Base-by-base conservation (phyloP, 1,140 invertebrate species). In the Neodiprion fabricii region DNA sequence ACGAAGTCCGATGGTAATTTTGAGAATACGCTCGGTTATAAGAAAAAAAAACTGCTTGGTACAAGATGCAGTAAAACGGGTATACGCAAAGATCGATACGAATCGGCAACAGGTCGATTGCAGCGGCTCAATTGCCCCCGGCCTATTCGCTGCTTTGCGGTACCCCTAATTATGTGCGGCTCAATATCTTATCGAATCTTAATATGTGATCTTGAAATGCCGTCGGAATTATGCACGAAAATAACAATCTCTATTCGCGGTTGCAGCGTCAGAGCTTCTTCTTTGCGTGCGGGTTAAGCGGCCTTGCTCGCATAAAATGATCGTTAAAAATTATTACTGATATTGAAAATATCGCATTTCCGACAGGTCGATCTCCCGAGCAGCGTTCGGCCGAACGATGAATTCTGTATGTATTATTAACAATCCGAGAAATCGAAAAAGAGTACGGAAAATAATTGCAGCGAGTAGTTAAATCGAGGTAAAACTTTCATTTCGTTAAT, bases 131-230 rank as follows among this genome's bases (percentile, higher is more conserved):
- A 74, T 71, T 68, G 72, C 40, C 72, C 21, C 28, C n/a, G 61
- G 50, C 50, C 50, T 65, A 40, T 40, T 50, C 28, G 48, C 69
- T 67, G 23, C 69, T 78, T 74, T 67, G 72, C 74, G 72, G 79
- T 70, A 74, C 68, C 69, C 69, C 75, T 72, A 78, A 74, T 80
- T 80, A 75, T 81, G 53, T 9, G 82, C 82, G 77, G 68, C 81
- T 67, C 78, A 81, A 81, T 83, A 61, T 83, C 82, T 83, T 81
- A 79, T 81, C 82, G 75, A 84, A 85, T 84, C 82, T 84, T 78
- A 70, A 80, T 40, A 78, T 81, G 81, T 78, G 83, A 85, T 85
- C 84, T 79, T 75, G 73, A 77, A 78, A 78, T 81, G 80, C 78
- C 77, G 77, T 78, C 76, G 75, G 78, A 83, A 85, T 85, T 83